Percentiles rank a stretch among this genome's conserved stretches.
phyloP scores from a whole-genome alignment of 2,113 vertebrate genomes.

The Sander lucioperca region DNA sequence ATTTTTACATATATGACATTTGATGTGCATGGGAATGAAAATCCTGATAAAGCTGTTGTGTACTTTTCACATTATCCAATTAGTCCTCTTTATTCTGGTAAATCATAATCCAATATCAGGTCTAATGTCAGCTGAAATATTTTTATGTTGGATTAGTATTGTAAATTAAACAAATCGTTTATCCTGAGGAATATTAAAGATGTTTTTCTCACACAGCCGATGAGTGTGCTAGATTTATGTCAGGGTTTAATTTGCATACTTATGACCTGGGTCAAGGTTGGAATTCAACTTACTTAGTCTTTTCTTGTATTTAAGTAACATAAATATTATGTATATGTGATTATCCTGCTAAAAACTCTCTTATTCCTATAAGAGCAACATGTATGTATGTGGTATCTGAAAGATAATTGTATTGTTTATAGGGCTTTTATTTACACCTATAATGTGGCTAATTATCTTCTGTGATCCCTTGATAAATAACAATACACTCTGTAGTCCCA shows the following conservation, averaged over 20 bases:
- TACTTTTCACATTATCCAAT: conserved; percentile 28
- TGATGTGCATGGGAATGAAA: conserved; percentile 3
- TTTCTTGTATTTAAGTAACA: conserved; percentile 10
- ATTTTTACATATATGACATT: conserved; percentile 18
- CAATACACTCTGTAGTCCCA: neutral
- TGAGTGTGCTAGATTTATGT: neutral
- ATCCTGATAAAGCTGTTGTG: conserved; percentile 3
- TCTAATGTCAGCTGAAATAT: neutral
- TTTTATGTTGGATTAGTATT: neutral
- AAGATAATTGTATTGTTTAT: neutral
- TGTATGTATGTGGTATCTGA: neutral
- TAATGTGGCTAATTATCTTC: neutral
- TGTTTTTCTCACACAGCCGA: neutral
- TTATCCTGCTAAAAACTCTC: neutral
- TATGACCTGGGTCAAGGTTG: conserved; percentile 5
- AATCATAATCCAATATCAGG: conserved; percentile 19
- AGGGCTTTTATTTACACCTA: neutral
- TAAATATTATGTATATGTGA: neutral
- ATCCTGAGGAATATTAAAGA: neutral
- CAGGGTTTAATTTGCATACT: neutral
- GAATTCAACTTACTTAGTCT: neutral
- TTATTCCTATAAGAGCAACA: neutral
- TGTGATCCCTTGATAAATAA: neutral
- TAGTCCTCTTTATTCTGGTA: neutral
- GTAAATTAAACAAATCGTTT: conserved; percentile 1